Evolutionary conservation across 1,140 invertebrate species (phyloP).

Genomic region (Rhynchophorus ferrugineus): DNA sequence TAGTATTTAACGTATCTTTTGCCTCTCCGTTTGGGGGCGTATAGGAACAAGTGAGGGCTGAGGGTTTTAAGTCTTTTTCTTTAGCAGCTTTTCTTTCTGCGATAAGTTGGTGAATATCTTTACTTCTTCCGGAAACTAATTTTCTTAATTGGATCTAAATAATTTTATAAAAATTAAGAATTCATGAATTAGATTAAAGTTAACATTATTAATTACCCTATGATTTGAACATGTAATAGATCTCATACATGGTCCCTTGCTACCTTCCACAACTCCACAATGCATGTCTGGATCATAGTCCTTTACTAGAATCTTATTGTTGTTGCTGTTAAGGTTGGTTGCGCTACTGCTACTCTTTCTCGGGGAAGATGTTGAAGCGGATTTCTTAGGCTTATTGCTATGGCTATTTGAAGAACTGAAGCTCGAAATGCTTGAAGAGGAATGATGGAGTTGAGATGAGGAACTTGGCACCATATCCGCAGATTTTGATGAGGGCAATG

Average conservation of each 20-base stretch:
- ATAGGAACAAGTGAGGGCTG: slow-evolving; percentile 15
- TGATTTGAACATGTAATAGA: slow-evolving; percentile 35
- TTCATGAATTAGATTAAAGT: neutral
- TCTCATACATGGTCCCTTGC: slow-evolving; percentile 30
- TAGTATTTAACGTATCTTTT: slow-evolving; percentile 17
- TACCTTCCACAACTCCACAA: slow-evolving; percentile 31
- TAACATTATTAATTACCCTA: slow-evolving; percentile 26
- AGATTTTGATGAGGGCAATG: slow-evolving; percentile 1
- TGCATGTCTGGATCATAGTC: slow-evolving; percentile 33
- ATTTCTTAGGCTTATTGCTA: slow-evolving; percentile 14
- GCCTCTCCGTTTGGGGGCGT: slow-evolving; percentile 25
- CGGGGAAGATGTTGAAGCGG: neutral
- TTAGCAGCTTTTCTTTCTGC: slow-evolving; percentile 28
- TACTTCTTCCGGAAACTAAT: slow-evolving; percentile 28
- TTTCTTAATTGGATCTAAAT: slow-evolving; percentile 30
- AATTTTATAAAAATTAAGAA: slow-evolving; percentile 14
- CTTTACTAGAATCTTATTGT: slow-evolving; percentile 20
- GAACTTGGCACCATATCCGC: slow-evolving; percentile 7
- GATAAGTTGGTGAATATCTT: slow-evolving; percentile 32
- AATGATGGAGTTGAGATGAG: slow-evolving; percentile 4
- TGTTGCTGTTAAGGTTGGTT: slow-evolving; percentile 20
- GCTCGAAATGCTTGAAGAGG: slow-evolving; percentile 2
- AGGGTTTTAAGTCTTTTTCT: slow-evolving; percentile 26
- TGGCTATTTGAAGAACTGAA: slow-evolving; percentile 9
- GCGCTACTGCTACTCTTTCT: slow-evolving; percentile 16